These are phyloP conservation scores for Pseudorhiza aurosa DNA, from an alignment of 30 jellyfish, hydroid and myxozoan genomes.

Conservation along the genomic window DNA sequence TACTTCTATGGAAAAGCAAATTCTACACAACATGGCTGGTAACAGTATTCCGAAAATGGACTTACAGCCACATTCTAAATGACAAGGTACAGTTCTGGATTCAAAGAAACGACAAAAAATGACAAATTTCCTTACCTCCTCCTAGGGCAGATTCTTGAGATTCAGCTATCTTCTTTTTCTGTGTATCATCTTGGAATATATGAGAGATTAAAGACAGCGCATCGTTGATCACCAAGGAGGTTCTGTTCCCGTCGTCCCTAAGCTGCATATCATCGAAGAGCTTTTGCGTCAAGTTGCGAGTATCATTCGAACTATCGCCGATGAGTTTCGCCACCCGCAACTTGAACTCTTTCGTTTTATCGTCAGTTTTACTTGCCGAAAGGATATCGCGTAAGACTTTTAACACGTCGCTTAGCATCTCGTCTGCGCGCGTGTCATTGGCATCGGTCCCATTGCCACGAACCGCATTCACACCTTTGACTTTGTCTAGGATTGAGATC, in stretches of 20 bases:
- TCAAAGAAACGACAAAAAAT: too few species aligned
- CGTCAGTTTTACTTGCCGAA: conserved; percentile 73
- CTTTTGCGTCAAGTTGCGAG: conserved; percentile 78
- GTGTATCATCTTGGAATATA: conserved; percentile 65
- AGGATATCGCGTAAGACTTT: conserved; percentile 89
- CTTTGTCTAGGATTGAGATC: conserved; percentile 57
- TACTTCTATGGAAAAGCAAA: too few species aligned
- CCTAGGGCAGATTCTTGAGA: conserved; percentile 1
- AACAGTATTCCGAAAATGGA: too few species aligned
- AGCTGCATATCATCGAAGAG: conserved; percentile 81
- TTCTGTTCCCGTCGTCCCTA: conserved; percentile 63
- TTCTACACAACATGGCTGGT: too few species aligned
- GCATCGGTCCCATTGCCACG: conserved; percentile 18
- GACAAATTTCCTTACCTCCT: neutral
- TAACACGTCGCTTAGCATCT: conserved; percentile 89
- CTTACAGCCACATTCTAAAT: too few species aligned
- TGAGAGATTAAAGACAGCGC: conserved; percentile 84
- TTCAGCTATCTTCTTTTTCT: conserved; percentile 49
- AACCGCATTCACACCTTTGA: neutral
- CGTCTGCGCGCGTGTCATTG: conserved; percentile 65
- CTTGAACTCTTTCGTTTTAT: conserved; percentile 69
- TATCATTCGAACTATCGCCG: conserved; percentile 84
- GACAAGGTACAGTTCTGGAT: too few species aligned
- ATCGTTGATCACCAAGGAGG: conserved; percentile 82
- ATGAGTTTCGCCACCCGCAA: conserved; percentile 79